phyloP scores from a whole-genome alignment of 2,888 invertebrate genomes.

The Choristoneura rosaceana region DNA sequence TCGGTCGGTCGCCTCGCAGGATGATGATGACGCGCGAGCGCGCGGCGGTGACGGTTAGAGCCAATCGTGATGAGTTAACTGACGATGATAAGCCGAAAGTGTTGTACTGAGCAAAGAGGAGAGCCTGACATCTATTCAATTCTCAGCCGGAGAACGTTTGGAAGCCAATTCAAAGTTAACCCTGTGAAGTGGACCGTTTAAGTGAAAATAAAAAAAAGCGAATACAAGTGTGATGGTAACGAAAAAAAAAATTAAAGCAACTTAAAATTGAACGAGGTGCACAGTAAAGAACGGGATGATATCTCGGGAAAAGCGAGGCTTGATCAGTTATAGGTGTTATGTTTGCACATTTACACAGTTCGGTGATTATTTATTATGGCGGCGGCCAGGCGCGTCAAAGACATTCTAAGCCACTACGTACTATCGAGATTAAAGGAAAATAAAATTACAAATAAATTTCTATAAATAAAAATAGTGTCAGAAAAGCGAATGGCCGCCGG shows the following conservation, averaged over 20 bases:
- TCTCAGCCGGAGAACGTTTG: conserved; percentile 79
- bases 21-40: conserved; percentile 47
- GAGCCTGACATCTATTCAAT: conserved; percentile 90
- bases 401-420: background rate
- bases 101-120: conserved; percentile 94
- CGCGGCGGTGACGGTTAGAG: conserved; percentile 77
- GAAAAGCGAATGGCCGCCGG: conserved; percentile 61
- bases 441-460: background rate
- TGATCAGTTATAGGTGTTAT: conserved; percentile 81
- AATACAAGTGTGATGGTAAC: conserved; percentile 80
- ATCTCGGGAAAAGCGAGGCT: conserved; percentile 84
- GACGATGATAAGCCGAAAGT: conserved; percentile 88
- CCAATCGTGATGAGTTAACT: conserved; percentile 85
- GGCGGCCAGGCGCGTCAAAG: conserved; percentile 60
- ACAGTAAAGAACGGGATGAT: conserved; percentile 84
- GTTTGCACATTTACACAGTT: conserved; percentile 81
- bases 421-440: background rate
- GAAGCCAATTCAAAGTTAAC: conserved; percentile 84
- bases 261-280: conserved; percentile 85
- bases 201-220: conserved; percentile 83
- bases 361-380: conserved; percentile 68
- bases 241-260: conserved; percentile 79
- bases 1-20: conserved; percentile 49
- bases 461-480: background rate
- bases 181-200: conserved; percentile 85